These are phyloP conservation scores for Ypsolopha scabrella DNA, from an alignment of 2,888 invertebrate species.

Conservation along the genomic window DNA sequence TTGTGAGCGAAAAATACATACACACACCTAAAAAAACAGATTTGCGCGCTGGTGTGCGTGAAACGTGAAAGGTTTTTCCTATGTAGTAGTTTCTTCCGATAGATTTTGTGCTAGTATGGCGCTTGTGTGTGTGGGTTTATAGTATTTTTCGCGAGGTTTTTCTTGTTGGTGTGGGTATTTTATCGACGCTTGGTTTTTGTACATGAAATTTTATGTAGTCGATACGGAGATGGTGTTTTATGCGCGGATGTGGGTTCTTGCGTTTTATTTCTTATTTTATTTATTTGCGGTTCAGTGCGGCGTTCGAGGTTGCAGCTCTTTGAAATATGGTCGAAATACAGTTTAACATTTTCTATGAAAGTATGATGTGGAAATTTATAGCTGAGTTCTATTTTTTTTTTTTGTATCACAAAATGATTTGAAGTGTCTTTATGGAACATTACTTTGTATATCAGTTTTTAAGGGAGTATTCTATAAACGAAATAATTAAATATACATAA, in stretches of 20 bases:
- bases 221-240: constrained; percentile 21
- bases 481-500: no score
- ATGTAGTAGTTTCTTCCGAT: constrained; percentile 17
- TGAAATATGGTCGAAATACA: no score
- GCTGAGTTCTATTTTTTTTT: no score
- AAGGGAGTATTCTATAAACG: no score
- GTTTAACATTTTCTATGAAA: no score
- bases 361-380: no score
- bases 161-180: constrained; percentile 7
- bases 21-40: constrained; percentile 44
- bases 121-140: constrained; percentile 11
- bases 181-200: constrained; percentile 38
- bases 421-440: no score
- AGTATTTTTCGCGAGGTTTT: constrained; percentile 2
- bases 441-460: no score
- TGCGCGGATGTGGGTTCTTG: constrained; percentile 1
- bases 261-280: constrained; percentile 9
- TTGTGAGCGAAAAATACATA: constrained; percentile 21
- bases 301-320: no score
- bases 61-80: constrained; percentile 4
- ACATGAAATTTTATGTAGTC: constrained; percentile 58
- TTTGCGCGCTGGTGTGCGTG: constrained; percentile 32
- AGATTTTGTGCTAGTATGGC: constrained; percentile 28
- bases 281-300: constrained; percentile 4
- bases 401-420: no score